phyloP scores from a whole-genome alignment of 53 echinoderm and acorn worm genomes.

The Actinopyga echinites region DNA sequence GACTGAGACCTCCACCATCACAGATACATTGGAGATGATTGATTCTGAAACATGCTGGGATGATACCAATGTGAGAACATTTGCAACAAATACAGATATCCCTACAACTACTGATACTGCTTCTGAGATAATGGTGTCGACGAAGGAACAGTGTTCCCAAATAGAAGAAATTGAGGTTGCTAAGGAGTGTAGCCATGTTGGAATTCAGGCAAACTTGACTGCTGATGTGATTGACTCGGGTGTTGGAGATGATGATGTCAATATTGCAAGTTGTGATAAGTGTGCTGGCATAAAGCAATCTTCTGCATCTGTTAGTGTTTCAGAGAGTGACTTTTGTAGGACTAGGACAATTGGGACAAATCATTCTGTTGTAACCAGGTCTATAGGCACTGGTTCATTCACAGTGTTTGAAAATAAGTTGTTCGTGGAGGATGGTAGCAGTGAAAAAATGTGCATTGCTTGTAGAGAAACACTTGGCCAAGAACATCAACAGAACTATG shows the following conservation, averaged over 20 bases:
- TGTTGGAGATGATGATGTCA: slow-evolving; percentile 40
- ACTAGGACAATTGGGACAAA: slow-evolving; percentile 79
- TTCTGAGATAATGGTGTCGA: slow-evolving; percentile 43
- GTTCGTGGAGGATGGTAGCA: neutral
- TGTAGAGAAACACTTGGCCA: neutral
- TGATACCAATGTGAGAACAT: slow-evolving; percentile 4
- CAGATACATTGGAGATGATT: neutral
- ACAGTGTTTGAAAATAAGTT: slow-evolving; percentile 33
- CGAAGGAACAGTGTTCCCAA: slow-evolving; percentile 48
- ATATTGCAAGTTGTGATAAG: slow-evolving; percentile 53
- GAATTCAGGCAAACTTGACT: neutral
- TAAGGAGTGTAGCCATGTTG: slow-evolving; percentile 24
- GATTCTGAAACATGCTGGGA: slow-evolving; percentile 18
- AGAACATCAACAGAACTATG: neutral
- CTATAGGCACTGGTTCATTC: slow-evolving; percentile 71
- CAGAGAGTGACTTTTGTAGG: slow-evolving; percentile 37
- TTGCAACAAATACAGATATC: slow-evolving; percentile 46
- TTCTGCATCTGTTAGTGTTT: slow-evolving; percentile 52
- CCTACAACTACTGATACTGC: neutral
- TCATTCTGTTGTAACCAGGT: slow-evolving; percentile 62
- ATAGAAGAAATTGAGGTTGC: neutral
- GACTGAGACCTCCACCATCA: slow-evolving; percentile 27
- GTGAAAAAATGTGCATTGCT: slow-evolving; percentile 28
- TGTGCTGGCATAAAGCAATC: slow-evolving; percentile 59
- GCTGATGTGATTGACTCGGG: slow-evolving; percentile 26